A percentile compares a stretch with the other conserved stretches of the same genome.
These are phyloP conservation scores for Saccopteryx leptura DNA, from an alignment of 2,113 vertebrate genomes.

Conservation along the genomic window DNA sequence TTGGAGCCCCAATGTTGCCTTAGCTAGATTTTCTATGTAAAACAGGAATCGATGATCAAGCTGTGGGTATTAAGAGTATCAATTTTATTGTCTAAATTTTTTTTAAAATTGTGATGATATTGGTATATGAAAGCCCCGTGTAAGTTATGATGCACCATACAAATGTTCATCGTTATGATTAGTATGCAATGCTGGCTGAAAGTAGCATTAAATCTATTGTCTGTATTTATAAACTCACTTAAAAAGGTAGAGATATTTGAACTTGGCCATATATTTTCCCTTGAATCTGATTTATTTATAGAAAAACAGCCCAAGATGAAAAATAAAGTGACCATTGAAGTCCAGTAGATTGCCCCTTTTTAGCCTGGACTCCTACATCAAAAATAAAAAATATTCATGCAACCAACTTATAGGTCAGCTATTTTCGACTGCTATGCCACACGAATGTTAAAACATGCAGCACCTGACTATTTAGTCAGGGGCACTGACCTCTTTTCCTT, in stretches of 20 bases:
- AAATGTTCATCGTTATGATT: conserved; percentile 7
- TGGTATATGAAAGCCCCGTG: not conserved
- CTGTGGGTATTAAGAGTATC: not conserved
- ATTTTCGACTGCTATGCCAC: not conserved
- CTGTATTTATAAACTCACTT: not conserved
- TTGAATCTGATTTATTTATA: conserved; percentile 33
- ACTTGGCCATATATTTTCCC: not conserved
- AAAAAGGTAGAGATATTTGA: conserved; percentile 10
- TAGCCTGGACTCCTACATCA: not conserved
- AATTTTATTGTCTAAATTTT: not conserved
- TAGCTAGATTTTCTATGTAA: conserved; percentile 24
- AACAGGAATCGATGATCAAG: not conserved
- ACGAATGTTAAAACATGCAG: not conserved
- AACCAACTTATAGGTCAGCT: not conserved
- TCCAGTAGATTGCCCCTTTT: not conserved
- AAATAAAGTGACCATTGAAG: conserved; percentile 25
- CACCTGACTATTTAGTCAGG: no score
- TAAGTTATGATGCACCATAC: not conserved
- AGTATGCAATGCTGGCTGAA: conserved; percentile 5
- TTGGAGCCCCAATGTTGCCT: not conserved
- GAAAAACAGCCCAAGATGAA: conserved; percentile 7
- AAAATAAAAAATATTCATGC: not conserved
- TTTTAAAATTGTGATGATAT: not conserved
- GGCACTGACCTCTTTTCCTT: no score
- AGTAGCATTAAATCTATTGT: conserved; percentile 24